Evolutionary conservation across 2,888 invertebrate species (phyloP).

Genomic region (Hedychridium roseum): DNA sequence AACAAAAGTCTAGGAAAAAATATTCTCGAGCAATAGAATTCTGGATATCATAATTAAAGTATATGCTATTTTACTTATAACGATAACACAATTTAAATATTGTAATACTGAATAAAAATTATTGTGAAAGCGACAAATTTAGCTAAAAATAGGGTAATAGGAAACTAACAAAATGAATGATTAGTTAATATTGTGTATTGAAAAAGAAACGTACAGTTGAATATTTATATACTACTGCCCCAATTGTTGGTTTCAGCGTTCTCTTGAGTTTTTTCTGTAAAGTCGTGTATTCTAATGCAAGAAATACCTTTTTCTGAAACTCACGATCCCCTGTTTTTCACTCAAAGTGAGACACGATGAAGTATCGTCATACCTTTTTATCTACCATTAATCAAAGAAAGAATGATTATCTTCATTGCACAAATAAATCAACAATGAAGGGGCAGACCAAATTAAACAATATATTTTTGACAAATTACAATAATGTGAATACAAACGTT

Average conservation of each 20-base stretch:
- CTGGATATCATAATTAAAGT: conserved; percentile 50
- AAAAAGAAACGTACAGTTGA: conserved; percentile 50
- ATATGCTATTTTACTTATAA: conserved; percentile 57
- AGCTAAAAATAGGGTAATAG: conserved; percentile 61
- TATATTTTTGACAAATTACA: conserved; percentile 59
- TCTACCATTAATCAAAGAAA: too few relatives aligned
- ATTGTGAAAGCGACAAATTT: conserved; percentile 55
- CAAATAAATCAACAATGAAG: conserved; percentile 57
- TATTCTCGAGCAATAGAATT: conserved; percentile 46
- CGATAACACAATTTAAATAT: conserved; percentile 51
- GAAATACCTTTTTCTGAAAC: not conserved
- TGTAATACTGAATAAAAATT: conserved; percentile 56
- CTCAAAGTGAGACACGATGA: not conserved
- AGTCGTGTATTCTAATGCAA: not conserved
- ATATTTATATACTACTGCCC: conserved; percentile 58
- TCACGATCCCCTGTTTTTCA: not conserved
- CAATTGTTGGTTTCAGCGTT: conserved; percentile 51
- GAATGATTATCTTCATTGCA: conserved; percentile 34
- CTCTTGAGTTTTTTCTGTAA: conserved; percentile 5
- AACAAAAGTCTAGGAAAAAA: conserved; percentile 38
- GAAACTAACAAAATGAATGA: conserved; percentile 61
- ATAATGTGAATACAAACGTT: conserved; percentile 52
- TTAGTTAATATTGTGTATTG: conserved; percentile 55
- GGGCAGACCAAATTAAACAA: conserved; percentile 54
- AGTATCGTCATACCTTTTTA: not conserved